phyloP scores from a whole-genome alignment of 1,140 invertebrate genomes.

The Rhagoletis zephyria region DNA sequence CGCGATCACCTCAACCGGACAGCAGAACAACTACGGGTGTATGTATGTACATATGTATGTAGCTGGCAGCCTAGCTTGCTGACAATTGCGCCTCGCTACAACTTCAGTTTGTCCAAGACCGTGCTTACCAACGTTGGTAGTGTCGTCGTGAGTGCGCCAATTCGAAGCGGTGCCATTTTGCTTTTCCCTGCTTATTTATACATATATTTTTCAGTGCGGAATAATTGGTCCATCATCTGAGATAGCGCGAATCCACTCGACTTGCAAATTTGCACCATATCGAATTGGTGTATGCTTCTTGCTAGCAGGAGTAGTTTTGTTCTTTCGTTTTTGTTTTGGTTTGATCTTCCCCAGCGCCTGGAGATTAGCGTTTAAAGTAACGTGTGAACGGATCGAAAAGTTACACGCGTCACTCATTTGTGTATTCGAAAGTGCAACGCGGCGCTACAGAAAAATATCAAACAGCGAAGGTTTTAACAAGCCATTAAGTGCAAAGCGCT shows the following conservation, averaged over 20 bases:
- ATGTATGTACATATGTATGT: too few species aligned
- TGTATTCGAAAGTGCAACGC: conserved; percentile 31
- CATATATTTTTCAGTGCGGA: background rate
- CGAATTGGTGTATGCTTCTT: background rate
- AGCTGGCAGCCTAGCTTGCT: conserved; percentile 8
- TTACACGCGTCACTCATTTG: background rate
- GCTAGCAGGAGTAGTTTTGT: background rate
- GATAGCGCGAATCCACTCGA: background rate
- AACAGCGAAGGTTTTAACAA: conserved; percentile 23
- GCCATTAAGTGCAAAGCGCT: background rate
- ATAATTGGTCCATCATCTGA: background rate
- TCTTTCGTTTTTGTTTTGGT: background rate
- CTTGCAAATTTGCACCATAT: background rate
- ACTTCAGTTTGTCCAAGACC: conserved; percentile 72
- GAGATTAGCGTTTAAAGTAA: background rate
- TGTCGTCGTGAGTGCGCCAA: conserved; percentile 16
- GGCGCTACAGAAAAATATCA: background rate
- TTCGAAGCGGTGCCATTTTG: background rate
- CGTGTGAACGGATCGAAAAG: background rate
- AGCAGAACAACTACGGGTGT: background rate
- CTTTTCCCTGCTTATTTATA: background rate
- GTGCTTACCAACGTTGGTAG: conserved; percentile 65
- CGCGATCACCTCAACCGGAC: conserved; percentile 14
- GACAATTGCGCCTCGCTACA: conserved; percentile 48
- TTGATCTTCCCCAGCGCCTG: too few species aligned